Evolutionary conservation across 2,888 invertebrate species (phyloP).

Genomic region (Digitonthophagus gazella): DNA sequence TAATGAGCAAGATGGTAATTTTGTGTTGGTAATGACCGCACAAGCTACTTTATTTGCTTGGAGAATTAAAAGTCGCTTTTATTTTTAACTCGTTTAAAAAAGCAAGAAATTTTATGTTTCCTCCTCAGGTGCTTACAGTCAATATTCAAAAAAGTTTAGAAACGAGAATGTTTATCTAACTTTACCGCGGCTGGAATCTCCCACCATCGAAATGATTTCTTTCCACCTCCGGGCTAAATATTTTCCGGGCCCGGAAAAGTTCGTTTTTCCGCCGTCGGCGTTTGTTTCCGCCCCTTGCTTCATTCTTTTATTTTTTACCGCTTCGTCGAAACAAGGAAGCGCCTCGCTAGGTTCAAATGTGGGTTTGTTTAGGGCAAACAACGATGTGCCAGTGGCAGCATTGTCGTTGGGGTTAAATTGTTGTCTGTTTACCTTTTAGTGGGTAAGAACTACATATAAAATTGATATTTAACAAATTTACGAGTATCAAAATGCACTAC

Average conservation of each 20-base stretch:
- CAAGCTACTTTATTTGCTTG: neutral
- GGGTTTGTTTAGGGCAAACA: neutral
- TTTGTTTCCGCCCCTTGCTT: neutral
- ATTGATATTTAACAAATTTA: no score
- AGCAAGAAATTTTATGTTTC: no score
- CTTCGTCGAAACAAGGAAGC: neutral
- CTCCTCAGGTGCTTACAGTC: neutral
- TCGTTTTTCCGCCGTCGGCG: neutral
- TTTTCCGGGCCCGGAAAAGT: neutral
- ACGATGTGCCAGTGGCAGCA: neutral
- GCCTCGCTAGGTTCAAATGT: neutral
- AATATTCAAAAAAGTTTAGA: neutral
- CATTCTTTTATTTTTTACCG: neutral
- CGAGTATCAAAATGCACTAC: no score
- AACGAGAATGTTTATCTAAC: neutral
- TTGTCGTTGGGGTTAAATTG: neutral
- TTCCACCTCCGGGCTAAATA: neutral
- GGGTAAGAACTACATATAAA: no score
- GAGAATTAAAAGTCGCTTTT: neutral
- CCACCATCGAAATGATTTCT: neutral
- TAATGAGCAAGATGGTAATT: neutral
- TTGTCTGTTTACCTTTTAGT: no score
- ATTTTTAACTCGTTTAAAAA: no score
- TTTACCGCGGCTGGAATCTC: neutral
- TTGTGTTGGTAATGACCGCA: neutral